Percentiles rank a stretch among this genome's conserved stretches.
phyloP scores from a whole-genome alignment of 30 jellyfish, hydroid and myxozoan genomes.

The Hydractinia echinata region DNA sequence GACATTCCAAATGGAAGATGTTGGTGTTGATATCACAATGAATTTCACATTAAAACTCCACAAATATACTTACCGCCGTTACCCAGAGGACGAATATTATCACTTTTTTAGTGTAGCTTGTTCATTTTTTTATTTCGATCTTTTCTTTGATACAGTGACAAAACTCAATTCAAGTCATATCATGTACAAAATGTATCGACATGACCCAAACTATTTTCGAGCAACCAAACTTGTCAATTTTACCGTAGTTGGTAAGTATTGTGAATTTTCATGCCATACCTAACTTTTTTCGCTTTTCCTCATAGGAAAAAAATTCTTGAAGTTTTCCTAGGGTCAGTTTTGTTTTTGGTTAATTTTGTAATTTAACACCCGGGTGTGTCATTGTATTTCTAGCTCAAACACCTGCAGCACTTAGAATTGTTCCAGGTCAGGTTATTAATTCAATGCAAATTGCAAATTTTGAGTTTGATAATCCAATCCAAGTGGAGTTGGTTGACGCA shows the following conservation, averaged over 20 bases:
- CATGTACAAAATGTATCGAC: background rate
- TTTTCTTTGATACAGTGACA: background rate
- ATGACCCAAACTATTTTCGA: conserved; percentile 5
- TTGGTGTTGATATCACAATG: conserved; percentile 14
- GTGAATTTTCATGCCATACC: too few species aligned
- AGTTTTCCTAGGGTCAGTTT: too few species aligned
- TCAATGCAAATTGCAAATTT: conserved; percentile 21
- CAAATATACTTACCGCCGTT: conserved; percentile 20
- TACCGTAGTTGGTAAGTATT: conserved; percentile 19
- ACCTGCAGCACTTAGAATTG: conserved; percentile 38
- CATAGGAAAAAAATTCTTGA: too few species aligned
- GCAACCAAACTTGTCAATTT: conserved; percentile 1
- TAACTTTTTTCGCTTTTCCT: too few species aligned
- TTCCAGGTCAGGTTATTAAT: conserved; percentile 27
- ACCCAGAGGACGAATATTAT: conserved; percentile 36
- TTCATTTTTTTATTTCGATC: background rate
- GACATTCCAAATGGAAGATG: conserved; percentile 43
- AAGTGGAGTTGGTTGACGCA: conserved; percentile 46
- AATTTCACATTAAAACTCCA: conserved; percentile 38
- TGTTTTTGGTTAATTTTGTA: too few species aligned
- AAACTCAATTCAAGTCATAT: background rate
- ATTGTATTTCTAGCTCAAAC: conserved; percentile 38
- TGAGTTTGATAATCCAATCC: conserved; percentile 36
- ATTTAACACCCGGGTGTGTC: too few species aligned
- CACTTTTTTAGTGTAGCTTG: background rate